Evolutionary conservation across 1,140 invertebrate species (phyloP).

Genomic region (Lordiphosa clarofinis): DNA sequence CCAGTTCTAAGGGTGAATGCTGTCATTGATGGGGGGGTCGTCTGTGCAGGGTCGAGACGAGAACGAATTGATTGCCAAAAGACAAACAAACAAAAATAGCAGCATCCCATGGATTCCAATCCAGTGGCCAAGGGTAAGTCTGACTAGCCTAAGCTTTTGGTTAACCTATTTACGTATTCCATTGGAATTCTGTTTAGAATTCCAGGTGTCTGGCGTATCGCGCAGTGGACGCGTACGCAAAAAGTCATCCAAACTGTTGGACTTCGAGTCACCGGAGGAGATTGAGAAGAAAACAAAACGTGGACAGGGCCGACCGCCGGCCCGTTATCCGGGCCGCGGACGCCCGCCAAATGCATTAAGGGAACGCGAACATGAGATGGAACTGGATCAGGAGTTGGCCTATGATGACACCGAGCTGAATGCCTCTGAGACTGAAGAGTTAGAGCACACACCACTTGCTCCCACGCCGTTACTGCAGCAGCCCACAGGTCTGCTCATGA

Average conservation of each 20-base stretch:
- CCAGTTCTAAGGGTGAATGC: background rate
- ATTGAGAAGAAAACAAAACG: conserved; percentile 81
- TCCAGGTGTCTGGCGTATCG: conserved; percentile 91
- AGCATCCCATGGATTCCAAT: conserved; percentile 12
- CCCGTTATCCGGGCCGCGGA: conserved; percentile 48
- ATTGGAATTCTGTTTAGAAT: conserved; percentile 80
- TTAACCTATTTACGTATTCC: too few relatives aligned
- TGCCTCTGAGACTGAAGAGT: conserved; percentile 28
- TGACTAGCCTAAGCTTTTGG: background rate
- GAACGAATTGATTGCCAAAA: conserved; percentile 1
- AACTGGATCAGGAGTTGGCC: conserved; percentile 33
- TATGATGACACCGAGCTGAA: conserved; percentile 36
- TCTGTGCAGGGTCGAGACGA: background rate
- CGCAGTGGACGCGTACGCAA: conserved; percentile 92
- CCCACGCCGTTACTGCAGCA: conserved; percentile 1
- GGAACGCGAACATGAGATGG: conserved; percentile 34
- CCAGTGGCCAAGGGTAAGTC: conserved; percentile 33
- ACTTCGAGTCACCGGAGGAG: conserved; percentile 94
- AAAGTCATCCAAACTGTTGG: conserved; percentile 95
- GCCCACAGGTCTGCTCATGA: conserved; percentile 17
- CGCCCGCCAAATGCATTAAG: conserved; percentile 55
- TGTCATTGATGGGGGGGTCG: too few relatives aligned
- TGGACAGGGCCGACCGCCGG: conserved; percentile 32
- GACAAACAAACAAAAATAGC: conserved; percentile 5
- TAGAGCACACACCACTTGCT: background rate